Conservation (phyloP, 2,113 vertebrate genomes). For the Neolamprologus ventralis region DNA sequence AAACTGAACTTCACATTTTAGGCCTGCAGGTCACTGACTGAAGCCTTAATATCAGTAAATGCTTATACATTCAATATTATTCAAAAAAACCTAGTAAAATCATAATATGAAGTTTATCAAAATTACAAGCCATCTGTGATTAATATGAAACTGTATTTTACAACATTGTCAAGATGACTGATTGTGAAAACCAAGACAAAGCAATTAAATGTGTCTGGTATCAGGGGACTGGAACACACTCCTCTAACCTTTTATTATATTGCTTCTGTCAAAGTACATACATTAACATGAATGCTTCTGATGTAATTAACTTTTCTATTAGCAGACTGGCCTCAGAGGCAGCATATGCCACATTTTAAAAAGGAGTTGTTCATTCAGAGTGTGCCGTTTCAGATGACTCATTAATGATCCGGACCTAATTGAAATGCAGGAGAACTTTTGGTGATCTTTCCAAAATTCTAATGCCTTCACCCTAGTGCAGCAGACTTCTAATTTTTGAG, state of each 20-base stretch:
- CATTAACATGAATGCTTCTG: conserved; percentile 64
- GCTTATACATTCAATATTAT: not conserved
- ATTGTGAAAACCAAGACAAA: conserved; percentile 43
- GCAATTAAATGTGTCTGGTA: conserved; percentile 63
- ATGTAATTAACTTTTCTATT: conserved; percentile 74
- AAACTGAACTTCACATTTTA: not conserved
- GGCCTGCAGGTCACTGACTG: not conserved
- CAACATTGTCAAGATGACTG: conserved; percentile 42
- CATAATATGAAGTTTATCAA: not conserved
- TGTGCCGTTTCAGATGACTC: conserved; percentile 41
- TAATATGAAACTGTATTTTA: conserved; percentile 35
- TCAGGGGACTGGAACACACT: conserved; percentile 53
- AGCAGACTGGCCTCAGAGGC: conserved; percentile 62
- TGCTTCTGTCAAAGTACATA: conserved; percentile 65
- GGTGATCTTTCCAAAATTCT: conserved; percentile 19
- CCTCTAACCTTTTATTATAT: conserved; percentile 66
- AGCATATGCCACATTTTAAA: conserved; percentile 42
- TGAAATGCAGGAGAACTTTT: conserved; percentile 42
- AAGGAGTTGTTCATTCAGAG: conserved; percentile 50
- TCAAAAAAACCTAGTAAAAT: not conserved
- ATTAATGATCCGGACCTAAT: conserved; percentile 56
- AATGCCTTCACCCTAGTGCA: not conserved
- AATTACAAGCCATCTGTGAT: not conserved
- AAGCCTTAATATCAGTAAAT: not conserved
- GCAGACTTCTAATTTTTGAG: not conserved